Conservation (phyloP, 2,888 invertebrate species). For the Trisateles emortualis region DNA sequence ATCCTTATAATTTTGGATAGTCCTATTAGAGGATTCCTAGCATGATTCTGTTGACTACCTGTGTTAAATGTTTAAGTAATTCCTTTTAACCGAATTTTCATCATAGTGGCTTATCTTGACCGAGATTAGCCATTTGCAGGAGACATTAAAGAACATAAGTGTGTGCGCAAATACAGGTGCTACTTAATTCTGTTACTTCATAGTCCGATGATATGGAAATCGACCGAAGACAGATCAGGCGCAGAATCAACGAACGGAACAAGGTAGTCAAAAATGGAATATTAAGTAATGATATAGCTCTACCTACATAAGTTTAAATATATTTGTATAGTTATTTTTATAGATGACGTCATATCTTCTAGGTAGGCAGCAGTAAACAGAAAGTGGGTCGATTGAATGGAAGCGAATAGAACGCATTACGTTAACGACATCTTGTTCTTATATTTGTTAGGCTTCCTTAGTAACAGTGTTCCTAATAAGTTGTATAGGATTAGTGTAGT, state of each 20-base stretch:
- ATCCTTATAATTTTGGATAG: not conserved
- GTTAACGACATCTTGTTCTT: slow-evolving; percentile 46
- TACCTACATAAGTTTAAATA: not conserved
- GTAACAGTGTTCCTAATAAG: slow-evolving; percentile 59
- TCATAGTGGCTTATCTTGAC: too few relatives aligned
- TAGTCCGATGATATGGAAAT: too few relatives aligned
- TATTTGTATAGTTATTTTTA: not conserved
- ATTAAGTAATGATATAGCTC: too few relatives aligned
- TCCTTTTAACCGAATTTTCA: too few relatives aligned
- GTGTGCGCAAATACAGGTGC: too few relatives aligned
- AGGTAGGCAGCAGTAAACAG: slow-evolving; percentile 23
- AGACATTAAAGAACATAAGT: too few relatives aligned
- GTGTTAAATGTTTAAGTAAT: not conserved
- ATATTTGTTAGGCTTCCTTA: slow-evolving; percentile 63
- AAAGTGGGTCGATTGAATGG: slow-evolving; percentile 41
- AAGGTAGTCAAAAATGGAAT: too few relatives aligned
- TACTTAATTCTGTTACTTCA: too few relatives aligned
- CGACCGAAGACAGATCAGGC: too few relatives aligned
- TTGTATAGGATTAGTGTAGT: slow-evolving; percentile 56
- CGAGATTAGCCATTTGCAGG: too few relatives aligned
- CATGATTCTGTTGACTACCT: not conserved
- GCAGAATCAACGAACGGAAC: too few relatives aligned
- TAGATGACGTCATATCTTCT: slow-evolving; percentile 9
- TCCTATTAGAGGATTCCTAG: not conserved
- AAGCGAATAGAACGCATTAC: slow-evolving; percentile 37